Conservation (phyloP, 2,113 vertebrate genomes). For the Octodon degus region DNA sequence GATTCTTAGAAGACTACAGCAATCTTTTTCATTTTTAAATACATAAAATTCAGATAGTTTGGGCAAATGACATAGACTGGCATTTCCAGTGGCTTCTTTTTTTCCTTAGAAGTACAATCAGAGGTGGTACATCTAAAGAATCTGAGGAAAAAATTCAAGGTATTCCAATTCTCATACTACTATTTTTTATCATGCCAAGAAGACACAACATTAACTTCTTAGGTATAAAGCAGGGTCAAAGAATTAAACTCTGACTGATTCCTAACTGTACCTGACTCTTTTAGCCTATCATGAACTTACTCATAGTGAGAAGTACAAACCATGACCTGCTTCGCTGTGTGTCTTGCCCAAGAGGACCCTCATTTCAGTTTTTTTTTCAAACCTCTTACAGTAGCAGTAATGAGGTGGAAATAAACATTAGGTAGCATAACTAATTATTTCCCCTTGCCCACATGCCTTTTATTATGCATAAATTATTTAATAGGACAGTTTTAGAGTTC, state of each 20-base stretch:
- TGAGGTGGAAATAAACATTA: background rate
- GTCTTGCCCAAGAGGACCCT: background rate
- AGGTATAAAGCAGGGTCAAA: background rate
- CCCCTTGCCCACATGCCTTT: rapidly evolving
- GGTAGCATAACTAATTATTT: background rate
- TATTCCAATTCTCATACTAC: background rate
- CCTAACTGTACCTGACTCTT: background rate
- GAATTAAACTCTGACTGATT: background rate
- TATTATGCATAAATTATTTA: background rate
- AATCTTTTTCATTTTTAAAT: background rate
- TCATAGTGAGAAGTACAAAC: background rate
- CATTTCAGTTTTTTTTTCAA: background rate
- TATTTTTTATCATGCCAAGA: background rate
- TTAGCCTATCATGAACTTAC: background rate
- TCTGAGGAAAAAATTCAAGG: background rate
- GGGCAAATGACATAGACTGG: background rate
- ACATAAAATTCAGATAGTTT: background rate
- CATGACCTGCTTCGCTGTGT: too few relatives aligned
- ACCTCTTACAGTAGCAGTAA: background rate
- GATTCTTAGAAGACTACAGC: background rate
- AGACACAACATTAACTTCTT: background rate
- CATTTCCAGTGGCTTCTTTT: background rate
- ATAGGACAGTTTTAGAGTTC: background rate
- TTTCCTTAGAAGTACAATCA: background rate
- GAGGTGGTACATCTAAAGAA: background rate